phyloP scores from a whole-genome alignment of 2,113 vertebrate species.

The Hemicordylus capensis region DNA sequence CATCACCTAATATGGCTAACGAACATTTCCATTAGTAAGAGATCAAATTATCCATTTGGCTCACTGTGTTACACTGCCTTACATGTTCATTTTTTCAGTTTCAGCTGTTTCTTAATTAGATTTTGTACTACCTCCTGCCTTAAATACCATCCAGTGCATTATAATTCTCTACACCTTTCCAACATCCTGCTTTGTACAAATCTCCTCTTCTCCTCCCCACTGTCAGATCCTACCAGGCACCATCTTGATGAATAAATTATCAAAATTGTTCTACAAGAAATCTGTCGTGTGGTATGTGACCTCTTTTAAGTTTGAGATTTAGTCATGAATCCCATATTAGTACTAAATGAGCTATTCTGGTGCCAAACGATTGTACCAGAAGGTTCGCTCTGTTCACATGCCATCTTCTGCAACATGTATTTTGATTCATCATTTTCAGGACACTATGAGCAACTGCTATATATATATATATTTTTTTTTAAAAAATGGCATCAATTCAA shows the following conservation, averaged over 20 bases:
- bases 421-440: constrained; percentile 48
- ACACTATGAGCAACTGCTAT: constrained; percentile 7
- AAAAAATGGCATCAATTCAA: constrained; percentile 10
- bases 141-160: constrained; percentile 26
- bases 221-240: constrained; percentile 47
- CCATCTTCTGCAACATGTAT: constrained; percentile 38
- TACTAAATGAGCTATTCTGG: constrained; percentile 42
- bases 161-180: constrained; percentile 28
- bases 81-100: background rate
- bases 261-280: constrained; percentile 70
- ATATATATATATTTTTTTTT: background rate
- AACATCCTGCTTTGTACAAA: constrained; percentile 14
- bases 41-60: background rate
- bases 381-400: constrained; percentile 43
- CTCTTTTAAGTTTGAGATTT: constrained; percentile 60
- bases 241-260: constrained; percentile 73
- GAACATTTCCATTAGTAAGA: constrained; percentile 29
- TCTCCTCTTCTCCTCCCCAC: constrained; percentile 38
- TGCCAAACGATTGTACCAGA: constrained; percentile 36
- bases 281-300: constrained; percentile 60
- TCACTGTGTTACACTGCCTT: background rate
- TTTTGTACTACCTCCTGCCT: constrained; percentile 27
- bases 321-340: constrained; percentile 56
- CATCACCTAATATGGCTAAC: background rate
- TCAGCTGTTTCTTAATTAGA: background rate